Evolutionary conservation across 2,113 vertebrate genomes (phyloP).

Genomic region (Bufo bufo): DNA sequence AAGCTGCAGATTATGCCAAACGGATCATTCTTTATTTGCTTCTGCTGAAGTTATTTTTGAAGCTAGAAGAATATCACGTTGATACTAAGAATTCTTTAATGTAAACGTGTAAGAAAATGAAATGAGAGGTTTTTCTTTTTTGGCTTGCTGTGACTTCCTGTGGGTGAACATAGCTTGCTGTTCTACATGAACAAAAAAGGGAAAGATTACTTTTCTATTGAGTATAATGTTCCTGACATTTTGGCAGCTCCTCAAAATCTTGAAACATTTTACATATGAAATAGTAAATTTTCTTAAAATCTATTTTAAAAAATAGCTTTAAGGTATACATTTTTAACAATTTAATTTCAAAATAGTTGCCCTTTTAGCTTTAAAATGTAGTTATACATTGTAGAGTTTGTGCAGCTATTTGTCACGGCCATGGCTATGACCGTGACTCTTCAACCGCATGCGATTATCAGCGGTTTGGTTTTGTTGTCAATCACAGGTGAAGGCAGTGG

Average conservation of each 20-base stretch:
- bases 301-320: background rate
- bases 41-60: conserved; percentile 50
- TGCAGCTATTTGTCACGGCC: too few relatives aligned
- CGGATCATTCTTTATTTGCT: conserved; percentile 50
- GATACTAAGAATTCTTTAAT: conserved; percentile 57
- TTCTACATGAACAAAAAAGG: conserved; percentile 54
- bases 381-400: too few relatives aligned
- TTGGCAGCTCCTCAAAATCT: conserved; percentile 46
- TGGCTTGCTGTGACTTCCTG: conserved; percentile 39
- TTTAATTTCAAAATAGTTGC: too few relatives aligned
- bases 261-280: conserved; percentile 33
- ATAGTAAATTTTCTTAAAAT: background rate
- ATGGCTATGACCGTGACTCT: too few relatives aligned
- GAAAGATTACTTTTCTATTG: conserved; percentile 33
- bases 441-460: too few relatives aligned
- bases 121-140: conserved; percentile 51
- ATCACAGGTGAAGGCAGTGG: too few relatives aligned
- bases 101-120: conserved; percentile 47
- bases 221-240: conserved; percentile 41
- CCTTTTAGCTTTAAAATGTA: too few relatives aligned
- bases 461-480: too few relatives aligned
- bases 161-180: conserved; percentile 46
- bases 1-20: conserved; percentile 49
- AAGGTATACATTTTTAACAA: background rate
- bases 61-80: conserved; percentile 40